Conservation (phyloP, 2,888 invertebrate genomes). For the Globia sparganii region DNA sequence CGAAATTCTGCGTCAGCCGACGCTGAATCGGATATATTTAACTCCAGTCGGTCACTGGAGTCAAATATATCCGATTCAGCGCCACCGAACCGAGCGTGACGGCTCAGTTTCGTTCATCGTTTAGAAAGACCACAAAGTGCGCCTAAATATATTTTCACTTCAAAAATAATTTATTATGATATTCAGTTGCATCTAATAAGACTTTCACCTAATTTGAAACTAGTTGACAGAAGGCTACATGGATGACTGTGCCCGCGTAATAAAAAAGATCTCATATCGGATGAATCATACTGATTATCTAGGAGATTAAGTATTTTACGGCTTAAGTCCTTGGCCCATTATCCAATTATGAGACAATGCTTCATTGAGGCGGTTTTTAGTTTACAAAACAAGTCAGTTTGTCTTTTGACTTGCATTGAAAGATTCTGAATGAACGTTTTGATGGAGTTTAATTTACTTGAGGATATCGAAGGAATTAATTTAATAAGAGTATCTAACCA, state of each 20-base stretch:
- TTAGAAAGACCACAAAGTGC: too few species aligned
- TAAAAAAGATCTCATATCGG: constrained; percentile 15
- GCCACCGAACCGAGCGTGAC: too few species aligned
- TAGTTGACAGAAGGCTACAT: not conserved
- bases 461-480: not conserved
- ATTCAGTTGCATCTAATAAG: not conserved
- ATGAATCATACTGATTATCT: constrained; percentile 50
- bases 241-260: constrained; percentile 11
- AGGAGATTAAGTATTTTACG: constrained; percentile 8
- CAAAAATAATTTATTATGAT: too few species aligned
- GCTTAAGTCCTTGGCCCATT: constrained; percentile 42
- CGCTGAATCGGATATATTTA: too few species aligned
- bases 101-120: too few species aligned
- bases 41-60: too few species aligned
- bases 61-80: too few species aligned
- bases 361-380: not conserved
- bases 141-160: too few species aligned
- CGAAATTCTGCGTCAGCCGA: too few species aligned
- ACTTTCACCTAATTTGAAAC: not conserved
- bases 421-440: not conserved
- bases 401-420: not conserved
- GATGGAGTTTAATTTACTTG: not conserved
- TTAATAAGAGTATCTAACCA: not conserved
- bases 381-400: constrained; percentile 3
- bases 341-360: constrained; percentile 34